phyloP scores from a whole-genome alignment of 2,888 invertebrate genomes.

The Idaea dimidiata region DNA sequence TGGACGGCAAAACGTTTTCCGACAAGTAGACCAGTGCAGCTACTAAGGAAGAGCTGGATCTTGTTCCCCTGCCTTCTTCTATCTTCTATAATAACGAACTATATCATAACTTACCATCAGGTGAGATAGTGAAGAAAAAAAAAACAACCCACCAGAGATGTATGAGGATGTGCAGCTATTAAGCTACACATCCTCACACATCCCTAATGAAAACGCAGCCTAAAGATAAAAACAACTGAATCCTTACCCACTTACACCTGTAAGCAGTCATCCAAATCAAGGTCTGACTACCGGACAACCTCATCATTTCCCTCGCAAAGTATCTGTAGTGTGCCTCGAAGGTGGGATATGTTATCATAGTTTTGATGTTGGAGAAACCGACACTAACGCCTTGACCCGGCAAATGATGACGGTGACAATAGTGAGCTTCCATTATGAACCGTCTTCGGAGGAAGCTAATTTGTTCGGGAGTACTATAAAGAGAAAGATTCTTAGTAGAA shows the following conservation, averaged over 20 bases:
- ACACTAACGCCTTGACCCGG: constrained; percentile 35
- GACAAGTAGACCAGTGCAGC: too few species aligned
- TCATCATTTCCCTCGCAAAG: constrained; percentile 83
- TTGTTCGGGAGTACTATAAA: constrained; percentile 54
- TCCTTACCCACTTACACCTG: constrained; percentile 64
- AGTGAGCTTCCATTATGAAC: constrained; percentile 54
- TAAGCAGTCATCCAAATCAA: constrained; percentile 66
- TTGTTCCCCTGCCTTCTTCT: too few species aligned
- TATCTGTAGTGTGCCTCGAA: constrained; percentile 79
- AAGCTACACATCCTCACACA: too few species aligned
- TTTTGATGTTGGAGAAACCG: constrained; percentile 50
- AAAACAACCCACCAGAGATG: too few species aligned
- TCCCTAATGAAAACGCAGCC: too few species aligned
- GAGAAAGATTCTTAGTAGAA: not conserved
- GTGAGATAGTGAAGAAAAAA: not conserved
- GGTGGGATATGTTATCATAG: constrained; percentile 74
- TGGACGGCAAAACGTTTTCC: too few species aligned
- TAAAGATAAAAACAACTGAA: not conserved
- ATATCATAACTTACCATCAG: too few species aligned
- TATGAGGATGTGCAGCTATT: too few species aligned
- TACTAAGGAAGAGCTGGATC: too few species aligned
- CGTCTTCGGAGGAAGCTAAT: constrained; percentile 54
- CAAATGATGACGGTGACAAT: constrained; percentile 58
- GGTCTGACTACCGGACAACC: constrained; percentile 68
- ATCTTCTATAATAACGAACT: too few species aligned